Evolutionary conservation across 2,797 vertebrate species (phyloP).

Genomic region (Dendrocincla fuliginosa): DNA sequence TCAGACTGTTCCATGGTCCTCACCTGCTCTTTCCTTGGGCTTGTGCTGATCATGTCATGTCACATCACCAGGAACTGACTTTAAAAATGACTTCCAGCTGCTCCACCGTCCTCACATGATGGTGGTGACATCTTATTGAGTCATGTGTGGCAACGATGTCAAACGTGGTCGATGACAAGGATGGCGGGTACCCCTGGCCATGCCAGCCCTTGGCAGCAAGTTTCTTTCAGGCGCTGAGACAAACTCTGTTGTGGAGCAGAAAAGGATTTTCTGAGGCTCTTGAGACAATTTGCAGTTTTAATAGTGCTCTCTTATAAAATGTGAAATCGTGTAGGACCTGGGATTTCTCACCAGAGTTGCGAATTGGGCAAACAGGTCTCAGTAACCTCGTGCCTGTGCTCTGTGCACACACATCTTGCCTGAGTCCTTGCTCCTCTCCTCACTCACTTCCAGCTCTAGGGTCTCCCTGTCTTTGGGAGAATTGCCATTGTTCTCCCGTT

Average conservation of each 20-base stretch:
- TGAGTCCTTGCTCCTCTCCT: not conserved
- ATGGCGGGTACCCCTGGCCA: no score
- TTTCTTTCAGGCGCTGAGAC: not conserved
- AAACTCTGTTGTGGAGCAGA: accelerated
- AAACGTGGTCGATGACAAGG: not conserved
- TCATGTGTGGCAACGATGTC: not conserved
- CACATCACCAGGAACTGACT: not conserved
- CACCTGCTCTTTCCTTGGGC: not conserved
- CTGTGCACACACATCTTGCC: not conserved
- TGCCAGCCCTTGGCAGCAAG: accelerated
- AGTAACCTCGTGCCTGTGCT: accelerated
- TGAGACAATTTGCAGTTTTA: not conserved
- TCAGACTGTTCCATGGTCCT: not conserved
- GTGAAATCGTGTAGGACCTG: not conserved
- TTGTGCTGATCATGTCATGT: accelerated
- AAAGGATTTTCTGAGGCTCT: not conserved
- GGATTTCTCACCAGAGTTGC: not conserved
- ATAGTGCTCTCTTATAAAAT: not conserved
- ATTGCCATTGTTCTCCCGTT: not conserved
- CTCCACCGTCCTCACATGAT: not conserved
- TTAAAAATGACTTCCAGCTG: not conserved
- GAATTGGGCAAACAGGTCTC: not conserved
- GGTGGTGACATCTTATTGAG: not conserved
- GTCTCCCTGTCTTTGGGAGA: not conserved
- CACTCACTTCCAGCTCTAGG: not conserved